These are phyloP conservation scores for Scolopax rusticola DNA, from an alignment of 2,797 vertebrate species.

Conservation along the genomic window DNA sequence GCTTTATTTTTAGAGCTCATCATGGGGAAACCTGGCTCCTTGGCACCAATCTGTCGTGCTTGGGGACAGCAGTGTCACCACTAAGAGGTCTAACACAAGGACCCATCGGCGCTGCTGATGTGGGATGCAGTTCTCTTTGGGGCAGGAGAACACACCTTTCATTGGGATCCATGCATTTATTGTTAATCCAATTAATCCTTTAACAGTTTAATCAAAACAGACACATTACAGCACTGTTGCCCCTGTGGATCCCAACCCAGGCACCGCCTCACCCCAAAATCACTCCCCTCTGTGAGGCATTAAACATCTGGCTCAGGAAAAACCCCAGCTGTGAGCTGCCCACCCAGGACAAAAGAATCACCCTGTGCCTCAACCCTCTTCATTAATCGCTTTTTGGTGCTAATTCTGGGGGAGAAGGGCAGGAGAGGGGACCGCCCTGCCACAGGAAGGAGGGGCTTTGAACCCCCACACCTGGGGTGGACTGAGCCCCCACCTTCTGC, in stretches of 20 bases:
- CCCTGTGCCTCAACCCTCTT: not conserved
- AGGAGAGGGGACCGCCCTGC: not conserved
- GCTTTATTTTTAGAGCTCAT: fast-evolving
- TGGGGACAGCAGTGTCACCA: fast-evolving
- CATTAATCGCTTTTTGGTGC: fast-evolving
- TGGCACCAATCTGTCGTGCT: fast-evolving
- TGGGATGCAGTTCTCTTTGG: fast-evolving
- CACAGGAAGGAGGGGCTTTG: fast-evolving
- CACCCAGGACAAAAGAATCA: fast-evolving
- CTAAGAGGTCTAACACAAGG: fast-evolving
- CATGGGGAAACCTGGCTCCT: not conserved
- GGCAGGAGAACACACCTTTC: fast-evolving
- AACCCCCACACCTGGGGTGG: not conserved
- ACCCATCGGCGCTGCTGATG: fast-evolving
- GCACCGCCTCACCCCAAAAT: not conserved
- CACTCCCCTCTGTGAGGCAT: not conserved
- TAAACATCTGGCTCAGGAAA: not conserved
- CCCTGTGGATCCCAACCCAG: not conserved
- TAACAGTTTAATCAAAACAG: not conserved
- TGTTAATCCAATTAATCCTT: not conserved
- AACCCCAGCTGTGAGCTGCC: not conserved
- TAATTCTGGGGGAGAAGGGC: not conserved
- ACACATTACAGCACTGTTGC: fast-evolving
- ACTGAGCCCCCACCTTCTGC: too few species aligned
- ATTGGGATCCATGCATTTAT: not conserved